Conservation (phyloP, 2,888 invertebrate species). For the Cecidostiba fungosa region DNA sequence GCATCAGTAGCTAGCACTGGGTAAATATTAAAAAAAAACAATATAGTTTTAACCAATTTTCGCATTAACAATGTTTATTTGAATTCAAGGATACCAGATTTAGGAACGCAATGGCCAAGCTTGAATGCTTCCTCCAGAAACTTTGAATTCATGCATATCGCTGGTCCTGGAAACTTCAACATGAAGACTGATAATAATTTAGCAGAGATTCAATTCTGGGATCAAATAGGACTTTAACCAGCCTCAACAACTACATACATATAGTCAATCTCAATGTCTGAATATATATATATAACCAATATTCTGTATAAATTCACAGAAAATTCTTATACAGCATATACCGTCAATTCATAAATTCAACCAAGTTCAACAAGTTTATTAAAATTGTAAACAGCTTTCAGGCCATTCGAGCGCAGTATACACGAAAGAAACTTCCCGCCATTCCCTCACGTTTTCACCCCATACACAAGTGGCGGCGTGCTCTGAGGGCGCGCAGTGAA, state of each 20-base stretch:
- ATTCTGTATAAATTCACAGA: not conserved
- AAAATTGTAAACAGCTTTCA: not conserved
- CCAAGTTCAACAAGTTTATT: not conserved
- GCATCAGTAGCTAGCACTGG: conserved; percentile 17
- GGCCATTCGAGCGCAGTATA: not conserved
- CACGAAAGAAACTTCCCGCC: not conserved
- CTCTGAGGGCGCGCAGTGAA: conserved; percentile 69
- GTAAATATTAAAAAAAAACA: conserved; percentile 76
- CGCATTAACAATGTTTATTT: not conserved
- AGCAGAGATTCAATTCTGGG: not conserved
- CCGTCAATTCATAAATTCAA: not conserved
- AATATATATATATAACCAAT: not conserved
- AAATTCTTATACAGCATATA: not conserved
- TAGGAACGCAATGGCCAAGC: conserved; percentile 40
- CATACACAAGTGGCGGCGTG: not conserved
- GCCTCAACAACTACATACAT: not conserved
- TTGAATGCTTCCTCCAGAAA: not conserved
- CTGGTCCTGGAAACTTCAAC: not conserved
- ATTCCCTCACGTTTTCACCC: not conserved
- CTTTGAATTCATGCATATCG: conserved; percentile 2
- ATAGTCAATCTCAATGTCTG: not conserved
- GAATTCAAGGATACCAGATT: conserved; percentile 36
- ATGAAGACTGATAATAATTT: not conserved
- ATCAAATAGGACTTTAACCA: not conserved
- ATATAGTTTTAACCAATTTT: not conserved